These are phyloP conservation scores for Cetonia aurata DNA, from an alignment of 2,888 invertebrate species.

Conservation along the genomic window DNA sequence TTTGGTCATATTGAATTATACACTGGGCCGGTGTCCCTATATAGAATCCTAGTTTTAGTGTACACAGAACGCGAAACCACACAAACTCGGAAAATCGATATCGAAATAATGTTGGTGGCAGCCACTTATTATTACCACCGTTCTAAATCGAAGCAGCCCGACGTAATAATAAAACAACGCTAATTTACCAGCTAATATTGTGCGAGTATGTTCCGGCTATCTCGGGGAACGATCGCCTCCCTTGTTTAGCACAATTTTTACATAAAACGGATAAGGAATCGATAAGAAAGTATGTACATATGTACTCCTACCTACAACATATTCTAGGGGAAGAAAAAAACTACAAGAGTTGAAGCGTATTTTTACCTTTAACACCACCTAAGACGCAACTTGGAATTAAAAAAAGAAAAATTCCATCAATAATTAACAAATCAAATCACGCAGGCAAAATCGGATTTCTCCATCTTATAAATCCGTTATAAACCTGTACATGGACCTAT, in stretches of 20 bases:
- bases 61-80: not conserved
- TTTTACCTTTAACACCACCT: too few species aligned
- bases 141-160: slow-evolving; percentile 19
- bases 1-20: slow-evolving; percentile 31
- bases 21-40: not conserved
- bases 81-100: slow-evolving; percentile 18
- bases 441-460: not conserved
- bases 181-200: slow-evolving; percentile 9
- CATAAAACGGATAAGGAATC: slow-evolving; percentile 27
- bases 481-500: too few species aligned
- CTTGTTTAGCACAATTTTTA: slow-evolving; percentile 26
- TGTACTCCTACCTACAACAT: not conserved
- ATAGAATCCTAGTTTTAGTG: not conserved
- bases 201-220: slow-evolving; percentile 29
- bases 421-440: not conserved
- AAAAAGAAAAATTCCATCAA: not conserved
- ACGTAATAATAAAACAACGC: slow-evolving; percentile 30
- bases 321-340: not conserved
- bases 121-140: not conserved
- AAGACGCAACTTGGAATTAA: slow-evolving; percentile 5
- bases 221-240: slow-evolving; percentile 3
- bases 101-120: slow-evolving; percentile 14
- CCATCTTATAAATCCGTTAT: not conserved
- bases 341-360: not conserved
- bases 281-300: slow-evolving; percentile 24